A percentile compares a stretch with the other conserved stretches of the same genome.
Conservation (phyloP, 2,797 vertebrate genomes). For the Macroramphosus scolopax region DNA sequence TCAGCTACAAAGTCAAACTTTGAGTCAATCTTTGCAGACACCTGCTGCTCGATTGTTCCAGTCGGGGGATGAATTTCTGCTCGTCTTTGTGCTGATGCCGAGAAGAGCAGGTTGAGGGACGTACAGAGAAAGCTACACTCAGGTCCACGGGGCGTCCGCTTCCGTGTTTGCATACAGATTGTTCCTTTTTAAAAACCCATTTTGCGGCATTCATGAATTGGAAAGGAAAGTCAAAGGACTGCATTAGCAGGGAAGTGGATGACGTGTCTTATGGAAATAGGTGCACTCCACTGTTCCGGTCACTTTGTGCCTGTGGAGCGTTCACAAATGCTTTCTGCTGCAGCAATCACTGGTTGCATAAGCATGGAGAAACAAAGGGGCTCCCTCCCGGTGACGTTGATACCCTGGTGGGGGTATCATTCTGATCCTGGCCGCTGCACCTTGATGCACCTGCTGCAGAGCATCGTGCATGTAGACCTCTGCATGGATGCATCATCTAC, state of each 20-base stretch:
- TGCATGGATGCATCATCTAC: neutral
- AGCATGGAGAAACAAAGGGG: neutral
- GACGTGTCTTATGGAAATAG: neutral
- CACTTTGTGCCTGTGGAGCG: neutral
- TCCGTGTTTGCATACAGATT: neutral
- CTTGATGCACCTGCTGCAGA: neutral
- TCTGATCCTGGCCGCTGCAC: too few relatives aligned
- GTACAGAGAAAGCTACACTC: too few relatives aligned
- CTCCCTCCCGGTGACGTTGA: too few relatives aligned
- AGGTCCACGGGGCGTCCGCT: neutral
- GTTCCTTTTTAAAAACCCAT: slow-evolving; percentile 5
- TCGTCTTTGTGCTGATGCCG: too few relatives aligned
- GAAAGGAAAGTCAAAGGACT: slow-evolving; percentile 6
- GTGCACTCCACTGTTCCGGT: neutral
- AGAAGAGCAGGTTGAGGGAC: too few relatives aligned
- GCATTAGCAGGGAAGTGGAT: neutral
- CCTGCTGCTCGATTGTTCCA: too few relatives aligned
- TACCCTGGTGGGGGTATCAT: too few relatives aligned
- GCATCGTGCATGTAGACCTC: neutral
- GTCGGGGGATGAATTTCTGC: too few relatives aligned
- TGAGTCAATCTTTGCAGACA: too few relatives aligned
- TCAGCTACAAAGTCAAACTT: too few relatives aligned
- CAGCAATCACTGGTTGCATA: neutral
- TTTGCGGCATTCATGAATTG: neutral
- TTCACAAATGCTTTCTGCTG: slow-evolving; percentile 1